phyloP scores from a whole-genome alignment of 2,888 invertebrate species.

The Seira musarum region DNA sequence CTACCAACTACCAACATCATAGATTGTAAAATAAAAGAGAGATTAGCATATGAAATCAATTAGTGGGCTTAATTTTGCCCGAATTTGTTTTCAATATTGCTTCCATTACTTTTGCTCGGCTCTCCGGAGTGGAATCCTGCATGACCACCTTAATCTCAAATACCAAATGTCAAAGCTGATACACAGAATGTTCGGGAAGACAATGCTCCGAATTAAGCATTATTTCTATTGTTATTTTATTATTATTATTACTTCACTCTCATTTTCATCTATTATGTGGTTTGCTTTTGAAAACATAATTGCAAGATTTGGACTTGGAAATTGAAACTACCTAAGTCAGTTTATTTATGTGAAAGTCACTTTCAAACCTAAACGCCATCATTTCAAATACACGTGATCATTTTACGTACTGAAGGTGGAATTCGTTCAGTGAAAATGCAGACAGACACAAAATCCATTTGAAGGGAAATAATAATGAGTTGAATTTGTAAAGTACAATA shows the following conservation, averaged over 20 bases:
- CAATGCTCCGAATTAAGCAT: not conserved
- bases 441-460: not conserved
- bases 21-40: not conserved
- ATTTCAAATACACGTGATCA: not conserved
- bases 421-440: not conserved
- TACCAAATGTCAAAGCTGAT: not conserved
- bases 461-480: not conserved
- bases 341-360: not conserved
- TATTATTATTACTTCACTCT: not conserved
- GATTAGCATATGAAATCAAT: constrained; percentile 14
- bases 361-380: not conserved
- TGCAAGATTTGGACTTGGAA: not conserved
- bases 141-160: not conserved
- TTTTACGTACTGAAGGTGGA: not conserved
- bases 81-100: not conserved
- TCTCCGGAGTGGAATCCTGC: not conserved
- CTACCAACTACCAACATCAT: too few species aligned
- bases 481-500: not conserved
- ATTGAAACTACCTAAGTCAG: not conserved
- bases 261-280: constrained; percentile 1
- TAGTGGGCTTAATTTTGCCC: not conserved
- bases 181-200: not conserved
- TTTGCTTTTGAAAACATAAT: not conserved
- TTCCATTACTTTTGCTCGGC: not conserved
- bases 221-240: constrained; percentile 1